Evolutionary conservation across 2,797 vertebrate species (phyloP), one percentile per base, ranked within the genome.

Genomic region (Sebastes baramenuke): DNA sequence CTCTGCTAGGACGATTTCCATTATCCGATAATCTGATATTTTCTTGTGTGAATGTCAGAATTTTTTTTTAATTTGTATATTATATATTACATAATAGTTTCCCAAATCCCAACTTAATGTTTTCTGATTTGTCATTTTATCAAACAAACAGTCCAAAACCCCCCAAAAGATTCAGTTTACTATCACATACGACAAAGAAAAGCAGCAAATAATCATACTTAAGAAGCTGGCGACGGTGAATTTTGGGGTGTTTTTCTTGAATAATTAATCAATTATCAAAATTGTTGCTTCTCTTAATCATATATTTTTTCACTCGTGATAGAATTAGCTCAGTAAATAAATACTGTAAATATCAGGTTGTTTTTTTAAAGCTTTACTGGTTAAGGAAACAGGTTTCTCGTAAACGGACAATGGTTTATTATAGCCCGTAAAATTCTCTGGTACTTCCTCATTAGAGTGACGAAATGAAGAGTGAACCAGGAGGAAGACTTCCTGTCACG

Each of bases 381-480:
- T 70, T 30, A 36, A 59, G 49, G 32, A 80, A 80, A 60, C 0
- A 0, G 0, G 4, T 61, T 85, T 86, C 27, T 34, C 59, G 58
- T 34, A 71, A 81, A 55, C 4, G 1, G 1, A 61, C 52, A 52
- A 52, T 27, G 7, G 0, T 2, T 62, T 24, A 4, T 76, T 70
- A 36, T 8, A 4, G 7, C 7, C 16, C 1, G 1, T 10, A 11
- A 58, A 4, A 11, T 10, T 66, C 2, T 1, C 8, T 1, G 8
- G 2, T 0, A 13, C 61, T 90, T 89, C 83, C 83, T 81, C 38
- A 27, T 72, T 0, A 18, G 4, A 55, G 9, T 62, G 4, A 77
- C n/a, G 64, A 32, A 0, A 66, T 0, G 6, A 42, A 5, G 25
- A 18, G 4, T 30, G 18, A 68, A 22, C 3, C 3, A 34, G 25